phyloP scores from a whole-genome alignment of 2,113 vertebrate genomes.

The Saccopteryx bilineata region DNA sequence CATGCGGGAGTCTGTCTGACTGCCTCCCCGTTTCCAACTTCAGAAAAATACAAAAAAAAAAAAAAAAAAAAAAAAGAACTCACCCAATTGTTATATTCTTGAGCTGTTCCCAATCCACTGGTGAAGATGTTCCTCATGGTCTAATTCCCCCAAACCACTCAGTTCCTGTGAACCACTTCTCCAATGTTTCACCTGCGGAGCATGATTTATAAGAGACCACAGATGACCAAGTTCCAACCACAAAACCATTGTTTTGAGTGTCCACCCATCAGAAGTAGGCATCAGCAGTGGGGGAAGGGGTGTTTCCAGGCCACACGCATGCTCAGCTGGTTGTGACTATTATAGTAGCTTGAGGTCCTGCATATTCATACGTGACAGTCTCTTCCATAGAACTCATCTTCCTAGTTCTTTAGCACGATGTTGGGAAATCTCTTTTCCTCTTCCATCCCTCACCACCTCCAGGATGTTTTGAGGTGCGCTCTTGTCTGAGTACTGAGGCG shows the following conservation, averaged over 20 bases:
- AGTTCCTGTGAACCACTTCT: background rate
- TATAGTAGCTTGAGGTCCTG: background rate
- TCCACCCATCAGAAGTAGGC: background rate
- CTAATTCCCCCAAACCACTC: background rate
- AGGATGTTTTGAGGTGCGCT: background rate
- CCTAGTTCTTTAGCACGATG: background rate
- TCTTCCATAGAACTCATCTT: background rate
- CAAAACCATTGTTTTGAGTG: background rate
- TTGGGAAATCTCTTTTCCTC: background rate
- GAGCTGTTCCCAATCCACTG: conserved; percentile 26
- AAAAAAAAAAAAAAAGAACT: too few relatives aligned
- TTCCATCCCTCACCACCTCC: background rate
- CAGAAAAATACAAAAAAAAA: too few relatives aligned
- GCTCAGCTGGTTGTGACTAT: background rate
- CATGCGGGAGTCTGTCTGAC: too few relatives aligned
- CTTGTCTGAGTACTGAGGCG: background rate
- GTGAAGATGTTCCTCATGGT: background rate
- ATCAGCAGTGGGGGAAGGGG: accelerated
- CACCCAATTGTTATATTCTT: background rate
- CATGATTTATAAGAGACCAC: background rate
- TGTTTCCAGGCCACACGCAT: background rate
- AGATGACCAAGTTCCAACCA: background rate
- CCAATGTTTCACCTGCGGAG: background rate
- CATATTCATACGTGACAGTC: background rate
- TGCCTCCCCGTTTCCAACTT: too few relatives aligned